Conservation (phyloP, 1,140 invertebrate species). For the Penaeus indicus region DNA sequence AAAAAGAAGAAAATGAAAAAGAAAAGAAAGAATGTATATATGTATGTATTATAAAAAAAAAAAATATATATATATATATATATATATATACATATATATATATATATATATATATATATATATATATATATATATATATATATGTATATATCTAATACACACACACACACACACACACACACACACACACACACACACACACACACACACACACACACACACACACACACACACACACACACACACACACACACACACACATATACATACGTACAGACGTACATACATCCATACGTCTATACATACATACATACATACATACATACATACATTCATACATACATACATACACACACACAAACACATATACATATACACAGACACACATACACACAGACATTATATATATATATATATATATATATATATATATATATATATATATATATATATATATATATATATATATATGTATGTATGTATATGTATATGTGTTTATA, state of each 20-base stretch:
- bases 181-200: background rate
- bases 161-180: background rate
- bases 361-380: background rate
- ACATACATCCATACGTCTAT: background rate
- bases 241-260: background rate
- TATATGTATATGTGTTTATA: background rate
- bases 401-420: background rate
- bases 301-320: background rate
- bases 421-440: background rate
- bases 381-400: background rate
- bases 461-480: background rate
- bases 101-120: too few species aligned
- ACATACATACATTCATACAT: background rate
- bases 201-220: background rate
- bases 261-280: background rate
- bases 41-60: too few species aligned
- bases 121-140: too few species aligned
- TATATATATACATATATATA: too few species aligned
- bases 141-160: background rate
- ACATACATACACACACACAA: background rate
- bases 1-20: too few species aligned
- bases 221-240: background rate
- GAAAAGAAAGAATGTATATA: too few species aligned
- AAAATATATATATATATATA: too few species aligned
- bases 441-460: slow-evolving; percentile 1